Evolutionary conservation across 2,888 invertebrate species (phyloP).

Genomic region (Heliothis peltigera): DNA sequence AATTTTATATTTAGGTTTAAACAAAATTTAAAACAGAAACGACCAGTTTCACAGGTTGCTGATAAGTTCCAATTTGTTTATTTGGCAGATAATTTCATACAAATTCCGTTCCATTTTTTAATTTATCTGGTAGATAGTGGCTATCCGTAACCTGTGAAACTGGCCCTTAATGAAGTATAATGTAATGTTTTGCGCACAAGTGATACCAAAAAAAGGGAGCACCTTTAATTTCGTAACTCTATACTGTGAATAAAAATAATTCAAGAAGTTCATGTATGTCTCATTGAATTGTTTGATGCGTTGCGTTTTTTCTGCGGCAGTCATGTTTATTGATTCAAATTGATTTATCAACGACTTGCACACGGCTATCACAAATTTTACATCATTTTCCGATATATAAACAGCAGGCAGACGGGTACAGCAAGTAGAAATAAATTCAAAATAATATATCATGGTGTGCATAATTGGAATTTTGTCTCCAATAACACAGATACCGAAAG

Average conservation of each 20-base stretch:
- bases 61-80: no score
- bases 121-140: no score
- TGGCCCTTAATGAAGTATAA: no score
- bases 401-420: background rate
- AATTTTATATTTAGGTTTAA: no score
- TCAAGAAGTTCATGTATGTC: background rate
- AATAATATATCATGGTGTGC: background rate
- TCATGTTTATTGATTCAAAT: background rate
- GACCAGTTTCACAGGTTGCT: no score
- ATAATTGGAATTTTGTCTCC: fast-evolving
- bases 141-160: no score
- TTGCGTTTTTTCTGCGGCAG: background rate
- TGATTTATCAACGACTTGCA: background rate
- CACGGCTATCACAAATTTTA: background rate
- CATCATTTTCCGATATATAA: background rate
- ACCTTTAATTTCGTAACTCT: background rate
- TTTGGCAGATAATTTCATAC: no score
- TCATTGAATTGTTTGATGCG: background rate
- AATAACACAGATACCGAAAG: background rate
- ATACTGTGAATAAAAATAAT: background rate
- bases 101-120: no score
- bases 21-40: no score
- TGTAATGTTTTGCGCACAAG: no score
- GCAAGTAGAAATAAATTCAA: background rate
- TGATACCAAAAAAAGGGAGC: background rate